These are phyloP conservation scores for Piprites chloris DNA, from an alignment of 2,113 vertebrate genomes.

Conservation along the genomic window DNA sequence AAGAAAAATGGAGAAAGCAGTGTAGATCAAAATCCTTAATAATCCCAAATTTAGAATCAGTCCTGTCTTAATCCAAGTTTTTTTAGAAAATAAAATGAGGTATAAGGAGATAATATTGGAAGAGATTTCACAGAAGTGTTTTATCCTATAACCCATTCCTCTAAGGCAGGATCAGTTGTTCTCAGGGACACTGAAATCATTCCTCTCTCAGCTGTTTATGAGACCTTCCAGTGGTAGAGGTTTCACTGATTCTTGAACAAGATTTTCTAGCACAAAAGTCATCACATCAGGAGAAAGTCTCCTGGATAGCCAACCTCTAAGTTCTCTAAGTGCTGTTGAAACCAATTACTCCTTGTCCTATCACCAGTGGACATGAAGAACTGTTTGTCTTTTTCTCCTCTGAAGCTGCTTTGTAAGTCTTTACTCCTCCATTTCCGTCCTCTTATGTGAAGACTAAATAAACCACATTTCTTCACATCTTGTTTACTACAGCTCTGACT, in stretches of 20 bases:
- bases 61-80: neutral
- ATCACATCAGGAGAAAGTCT: neutral
- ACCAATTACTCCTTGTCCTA: neutral
- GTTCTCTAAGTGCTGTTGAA: neutral
- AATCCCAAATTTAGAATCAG: neutral
- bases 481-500: neutral
- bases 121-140: neutral
- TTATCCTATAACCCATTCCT: neutral
- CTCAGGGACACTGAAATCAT: neutral
- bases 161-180: neutral
- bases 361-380: neutral
- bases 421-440: neutral
- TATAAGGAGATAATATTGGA: neutral
- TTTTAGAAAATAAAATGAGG: neutral
- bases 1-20: neutral
- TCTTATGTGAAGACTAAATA: neutral
- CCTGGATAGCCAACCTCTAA: neutral
- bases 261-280: neutral
- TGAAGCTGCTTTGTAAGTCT: neutral
- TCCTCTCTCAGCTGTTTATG: neutral
- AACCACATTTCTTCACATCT: neutral
- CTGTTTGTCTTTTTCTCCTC: neutral
- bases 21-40: neutral
- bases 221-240: neutral
- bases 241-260: neutral